Evolutionary conservation across 2,888 invertebrate genomes (phyloP).

Genomic region (Thera obeliscata): DNA sequence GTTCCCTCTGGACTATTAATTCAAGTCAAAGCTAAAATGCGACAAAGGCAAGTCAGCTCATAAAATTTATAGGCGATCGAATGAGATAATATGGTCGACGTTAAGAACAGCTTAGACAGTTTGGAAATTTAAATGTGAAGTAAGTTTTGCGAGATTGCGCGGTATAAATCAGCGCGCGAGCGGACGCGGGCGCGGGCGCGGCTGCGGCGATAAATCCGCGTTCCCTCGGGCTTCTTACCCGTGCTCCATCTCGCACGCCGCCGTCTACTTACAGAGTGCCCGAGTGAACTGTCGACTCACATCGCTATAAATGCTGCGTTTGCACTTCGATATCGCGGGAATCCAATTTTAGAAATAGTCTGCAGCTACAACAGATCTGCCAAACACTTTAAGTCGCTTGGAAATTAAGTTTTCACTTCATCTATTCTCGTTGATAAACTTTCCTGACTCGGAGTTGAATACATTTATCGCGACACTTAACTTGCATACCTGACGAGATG

Average conservation of each 20-base stretch:
- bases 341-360: slow-evolving; percentile 30
- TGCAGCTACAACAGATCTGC: slow-evolving; percentile 10
- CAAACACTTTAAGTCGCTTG: slow-evolving; percentile 18
- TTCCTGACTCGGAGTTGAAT: slow-evolving; percentile 8
- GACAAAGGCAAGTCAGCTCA: slow-evolving; percentile 82
- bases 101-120: slow-evolving; percentile 85
- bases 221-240: slow-evolving; percentile 79
- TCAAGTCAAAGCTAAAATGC: slow-evolving; percentile 73
- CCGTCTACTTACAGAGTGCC: slow-evolving; percentile 38
- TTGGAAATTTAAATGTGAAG: slow-evolving; percentile 85
- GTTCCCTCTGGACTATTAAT: slow-evolving; percentile 74
- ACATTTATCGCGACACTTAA: slow-evolving; percentile 42
- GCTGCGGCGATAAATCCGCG: slow-evolving; percentile 78
- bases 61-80: slow-evolving; percentile 85
- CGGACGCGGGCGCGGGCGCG: slow-evolving; percentile 59
- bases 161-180: slow-evolving; percentile 80
- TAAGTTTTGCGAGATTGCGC: slow-evolving; percentile 85
- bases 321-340: slow-evolving; percentile 26
- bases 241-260: slow-evolving; percentile 70
- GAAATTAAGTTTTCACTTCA: slow-evolving; percentile 24
- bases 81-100: slow-evolving; percentile 84
- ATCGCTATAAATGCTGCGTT: slow-evolving; percentile 24
- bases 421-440: slow-evolving; percentile 18
- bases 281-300: slow-evolving; percentile 33
- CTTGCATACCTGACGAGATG: slow-evolving; percentile 56